Base-by-base conservation (phyloP, 2,888 invertebrate genomes). In the Rugalucina vietnamica region DNA sequence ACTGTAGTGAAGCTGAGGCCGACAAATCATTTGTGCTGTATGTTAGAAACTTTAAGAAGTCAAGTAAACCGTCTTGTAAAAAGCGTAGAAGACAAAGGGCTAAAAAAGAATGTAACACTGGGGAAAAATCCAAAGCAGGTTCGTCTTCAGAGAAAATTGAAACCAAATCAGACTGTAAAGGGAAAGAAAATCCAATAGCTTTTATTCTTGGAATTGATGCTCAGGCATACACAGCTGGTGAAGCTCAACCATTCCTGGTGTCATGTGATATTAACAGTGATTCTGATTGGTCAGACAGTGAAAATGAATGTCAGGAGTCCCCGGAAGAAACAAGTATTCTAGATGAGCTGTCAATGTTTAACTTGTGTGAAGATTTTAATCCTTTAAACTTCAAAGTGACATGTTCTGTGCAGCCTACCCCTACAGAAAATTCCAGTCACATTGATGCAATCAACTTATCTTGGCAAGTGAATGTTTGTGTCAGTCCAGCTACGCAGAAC, bases 401-500 rank as follows among this genome's bases (percentile, higher is more conserved):
- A 12, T 90, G 88, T 65, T 78, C 87, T 21, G 57, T 82, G 18
- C 80, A 78, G 36, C 29, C 76, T 37, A 70, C 76, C 10, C 21
- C 76, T n/a, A 49, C 73, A 50, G n/a, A 57, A 10, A 73, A 37
- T 29, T 57, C 71, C 27, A 81, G 72, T 83, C 36, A 70, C 14
- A 24, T 90, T n/a, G 87, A 90, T 36, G 86, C 85, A 27, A 81
- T 91, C 54, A 91, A 91, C 70, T 39, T 83, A 12, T 84, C 85
- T 12, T 91, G 91, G 91, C 82, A 86, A 74, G 73, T 88, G 18
- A 86, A 88, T 24, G 12, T 34, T 65, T 71, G 82, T 49, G 70
- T 85, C 1, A 43, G 80, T n/a, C 27, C 49, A 39, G 24, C 80
- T 12, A 54, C n/a, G 37, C 37, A 71, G 39, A 76, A 72, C 54